phyloP scores from a whole-genome alignment of 2,888 invertebrate genomes.

The Noctua janthe region DNA sequence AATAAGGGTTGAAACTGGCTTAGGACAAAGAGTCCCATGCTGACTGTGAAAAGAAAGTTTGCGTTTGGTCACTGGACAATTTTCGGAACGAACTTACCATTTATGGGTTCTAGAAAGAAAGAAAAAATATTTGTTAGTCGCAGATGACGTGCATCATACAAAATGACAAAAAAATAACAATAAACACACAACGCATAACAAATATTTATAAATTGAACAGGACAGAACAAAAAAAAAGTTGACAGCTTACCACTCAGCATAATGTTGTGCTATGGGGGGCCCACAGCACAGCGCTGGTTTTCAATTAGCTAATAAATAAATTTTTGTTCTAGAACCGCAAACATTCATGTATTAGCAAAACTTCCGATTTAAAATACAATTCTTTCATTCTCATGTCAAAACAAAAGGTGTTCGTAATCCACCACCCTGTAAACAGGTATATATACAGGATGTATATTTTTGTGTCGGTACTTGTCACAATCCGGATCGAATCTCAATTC shows the following conservation, averaged over 20 bases:
- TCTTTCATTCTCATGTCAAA: conserved; percentile 19
- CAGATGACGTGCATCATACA: too few relatives aligned
- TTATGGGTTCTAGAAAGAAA: background rate
- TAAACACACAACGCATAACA: too few relatives aligned
- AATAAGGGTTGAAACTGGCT: background rate
- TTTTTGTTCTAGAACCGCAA: background rate
- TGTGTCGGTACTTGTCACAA: conserved; percentile 57
- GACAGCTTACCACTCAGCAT: too few relatives aligned
- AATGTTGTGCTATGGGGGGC: too few relatives aligned
- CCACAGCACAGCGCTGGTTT: too few relatives aligned
- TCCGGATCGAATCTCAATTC: conserved; percentile 68
- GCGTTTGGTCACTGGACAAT: background rate
- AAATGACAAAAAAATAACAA: too few relatives aligned
- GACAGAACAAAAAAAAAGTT: too few relatives aligned
- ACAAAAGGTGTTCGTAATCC: conserved; percentile 58
- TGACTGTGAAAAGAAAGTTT: background rate
- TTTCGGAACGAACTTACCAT: background rate
- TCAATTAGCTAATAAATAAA: too few relatives aligned
- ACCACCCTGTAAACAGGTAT: conserved; percentile 22
- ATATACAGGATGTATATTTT: conserved; percentile 50
- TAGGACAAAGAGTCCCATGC: background rate
- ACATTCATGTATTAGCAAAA: background rate
- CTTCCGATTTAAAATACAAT: conserved; percentile 22
- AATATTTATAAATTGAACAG: too few relatives aligned
- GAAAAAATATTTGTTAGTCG: too few relatives aligned